Percentiles rank a stretch among this genome's conserved stretches.
Evolutionary conservation across 2,113 vertebrate species (phyloP).

Genomic region (Hipposideros armiger): DNA sequence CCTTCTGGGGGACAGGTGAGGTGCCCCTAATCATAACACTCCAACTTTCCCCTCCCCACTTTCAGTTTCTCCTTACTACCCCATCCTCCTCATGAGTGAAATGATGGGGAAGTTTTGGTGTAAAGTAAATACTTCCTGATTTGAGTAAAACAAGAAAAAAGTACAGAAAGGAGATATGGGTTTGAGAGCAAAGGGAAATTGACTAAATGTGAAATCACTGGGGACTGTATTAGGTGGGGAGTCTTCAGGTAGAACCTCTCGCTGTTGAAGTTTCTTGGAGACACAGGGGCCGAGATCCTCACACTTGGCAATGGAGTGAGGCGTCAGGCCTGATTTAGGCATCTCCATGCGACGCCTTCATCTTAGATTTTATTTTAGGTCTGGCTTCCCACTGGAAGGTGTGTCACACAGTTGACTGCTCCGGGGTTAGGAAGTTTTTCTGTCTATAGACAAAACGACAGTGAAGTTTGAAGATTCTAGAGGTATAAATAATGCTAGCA

Average conservation of each 20-base stretch:
- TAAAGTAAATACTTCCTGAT: slow-evolving; percentile 67
- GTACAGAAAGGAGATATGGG: slow-evolving; percentile 75
- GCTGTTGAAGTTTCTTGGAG: not conserved
- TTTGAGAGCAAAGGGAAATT: slow-evolving; percentile 76
- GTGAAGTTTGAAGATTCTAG: not conserved
- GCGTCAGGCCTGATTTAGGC: too few relatives aligned
- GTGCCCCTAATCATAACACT: too few relatives aligned
- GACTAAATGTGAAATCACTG: slow-evolving; percentile 66
- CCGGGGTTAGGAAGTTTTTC: not conserved
- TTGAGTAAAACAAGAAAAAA: slow-evolving; percentile 77
- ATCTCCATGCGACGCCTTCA: not conserved
- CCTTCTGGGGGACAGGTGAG: not conserved
- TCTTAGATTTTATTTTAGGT: slow-evolving; percentile 4
- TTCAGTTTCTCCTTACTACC: slow-evolving; percentile 48
- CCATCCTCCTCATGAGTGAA: not conserved
- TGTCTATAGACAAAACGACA: not conserved
- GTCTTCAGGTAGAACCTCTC: not conserved
- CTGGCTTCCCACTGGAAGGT: not conserved
- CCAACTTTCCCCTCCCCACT: not conserved
- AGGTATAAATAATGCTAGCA: not conserved
- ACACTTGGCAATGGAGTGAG: not conserved
- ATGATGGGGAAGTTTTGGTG: slow-evolving; percentile 60
- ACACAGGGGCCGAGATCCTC: not conserved
- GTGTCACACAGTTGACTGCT: not conserved
- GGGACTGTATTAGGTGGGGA: not conserved